Percentiles rank a stretch among this genome's conserved stretches.
phyloP scores from a whole-genome alignment of 2,888 invertebrate species.

The Clanis bilineata region DNA sequence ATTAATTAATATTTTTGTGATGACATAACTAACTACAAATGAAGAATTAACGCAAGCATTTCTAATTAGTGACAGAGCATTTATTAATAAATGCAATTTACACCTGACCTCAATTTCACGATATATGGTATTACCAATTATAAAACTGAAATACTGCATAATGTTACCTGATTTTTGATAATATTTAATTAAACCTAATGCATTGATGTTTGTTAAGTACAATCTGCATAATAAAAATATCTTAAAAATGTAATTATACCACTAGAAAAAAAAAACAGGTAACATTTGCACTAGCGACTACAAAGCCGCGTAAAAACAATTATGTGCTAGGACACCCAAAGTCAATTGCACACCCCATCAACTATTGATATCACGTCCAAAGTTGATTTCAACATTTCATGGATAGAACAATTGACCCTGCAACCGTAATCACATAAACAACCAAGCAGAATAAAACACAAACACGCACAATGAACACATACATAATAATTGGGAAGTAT shows the following conservation, averaged over 20 bases:
- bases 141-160: not conserved
- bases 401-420: conserved; percentile 75
- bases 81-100: not conserved
- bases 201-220: too few species aligned
- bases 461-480: conserved; percentile 40
- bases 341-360: conserved; percentile 75
- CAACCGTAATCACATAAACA: conserved; percentile 63
- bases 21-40: conserved; percentile 2
- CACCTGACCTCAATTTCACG: not conserved
- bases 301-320: conserved; percentile 21
- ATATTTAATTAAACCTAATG: not conserved
- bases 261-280: not conserved
- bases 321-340: conserved; percentile 75
- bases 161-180: not conserved
- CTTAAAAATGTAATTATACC: not conserved
- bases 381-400: conserved; percentile 52
- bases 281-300: not conserved
- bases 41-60: not conserved
- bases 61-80: not conserved
- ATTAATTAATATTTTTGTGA: not conserved
- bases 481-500: not conserved
- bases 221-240: not conserved
- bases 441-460: conserved; percentile 55
- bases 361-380: conserved; percentile 37
- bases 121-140: not conserved